Evolutionary conservation across 2,888 invertebrate species (phyloP), one percentile per base, ranked within the genome.

Genomic region (Heteromurus nitidus): DNA sequence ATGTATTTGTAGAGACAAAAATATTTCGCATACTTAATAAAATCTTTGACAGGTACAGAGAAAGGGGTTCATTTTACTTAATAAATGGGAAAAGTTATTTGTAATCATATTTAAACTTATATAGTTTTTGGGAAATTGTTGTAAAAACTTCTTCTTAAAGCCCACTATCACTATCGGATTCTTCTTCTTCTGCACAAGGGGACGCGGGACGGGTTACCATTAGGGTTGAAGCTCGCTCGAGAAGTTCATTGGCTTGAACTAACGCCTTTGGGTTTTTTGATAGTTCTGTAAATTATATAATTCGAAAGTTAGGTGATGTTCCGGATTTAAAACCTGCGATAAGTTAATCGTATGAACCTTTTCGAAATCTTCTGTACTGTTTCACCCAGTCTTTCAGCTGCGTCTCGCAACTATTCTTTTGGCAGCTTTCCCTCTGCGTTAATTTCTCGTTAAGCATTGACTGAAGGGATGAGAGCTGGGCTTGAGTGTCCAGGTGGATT

Each of bases 331-430:
- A 2, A 64, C 9, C 26, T 30, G 18, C 30, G 30, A 42, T 26
- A 22, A 31, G 22, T 20, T 69, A 69, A 67, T 36, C 13, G 13
- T 36, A 36, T 31, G 42, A 77, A 87, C 87, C 87, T 87, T 85
- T 87, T 70, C 86, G 69, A 82, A 87, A 87, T 55, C 84, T 68
- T 36, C 87, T 42, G 28, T 87, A 87, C 47, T 86, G 85, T 36
- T 83, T 82, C 0, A 87, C 86, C 87, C 87, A 87, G 26, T 85
- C 84, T 22, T 85, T 84, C 36, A 87, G 64, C 74, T 85, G 84
- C 36, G 42, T 82, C 53, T 86, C 86, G 50, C 81, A 73, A 42
- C 82, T 83, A 44, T 83, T 85, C 20, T 65, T 64, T 30, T 81
- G 81, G 36, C 72, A 82, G 67, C 84, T 84, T 60, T 83, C 84